A percentile compares a stretch with the other conserved stretches of the same genome.
Conservation (phyloP, 2,113 vertebrate species). For the Argyrosomus japonicus region DNA sequence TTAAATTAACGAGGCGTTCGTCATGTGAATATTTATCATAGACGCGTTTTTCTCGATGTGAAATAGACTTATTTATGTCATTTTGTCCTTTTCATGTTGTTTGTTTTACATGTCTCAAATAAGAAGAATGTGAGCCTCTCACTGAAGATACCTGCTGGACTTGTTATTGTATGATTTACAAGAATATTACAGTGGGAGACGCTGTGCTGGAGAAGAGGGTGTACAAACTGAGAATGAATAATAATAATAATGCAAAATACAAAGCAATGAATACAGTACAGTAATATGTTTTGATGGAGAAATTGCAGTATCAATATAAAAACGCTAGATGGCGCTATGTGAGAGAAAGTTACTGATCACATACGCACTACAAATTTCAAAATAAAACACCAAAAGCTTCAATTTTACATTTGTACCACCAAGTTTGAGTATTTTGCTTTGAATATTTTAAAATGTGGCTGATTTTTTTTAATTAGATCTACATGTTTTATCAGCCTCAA, state of each 20-base stretch:
- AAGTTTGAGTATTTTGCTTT: not conserved
- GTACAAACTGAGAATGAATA: not conserved
- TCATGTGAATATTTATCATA: slow-evolving; percentile 28
- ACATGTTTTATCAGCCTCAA: not conserved
- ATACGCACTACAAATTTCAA: slow-evolving; percentile 17
- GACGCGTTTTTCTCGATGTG: not conserved
- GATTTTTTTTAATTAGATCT: not conserved
- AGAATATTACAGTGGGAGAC: not conserved
- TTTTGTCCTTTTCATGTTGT: not conserved
- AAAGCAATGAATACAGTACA: not conserved
- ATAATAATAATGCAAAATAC: not conserved
- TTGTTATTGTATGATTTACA: not conserved
- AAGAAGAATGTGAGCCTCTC: not conserved
- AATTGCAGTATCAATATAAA: slow-evolving; percentile 7
- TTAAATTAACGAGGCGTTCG: slow-evolving; percentile 45
- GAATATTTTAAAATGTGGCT: not conserved
- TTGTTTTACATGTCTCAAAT: slow-evolving; percentile 11
- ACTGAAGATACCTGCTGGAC: not conserved
- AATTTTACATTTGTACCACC: not conserved
- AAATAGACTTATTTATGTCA: slow-evolving; percentile 9
- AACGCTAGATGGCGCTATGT: slow-evolving; percentile 69
- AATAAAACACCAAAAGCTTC: not conserved
- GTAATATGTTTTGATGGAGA: not conserved
- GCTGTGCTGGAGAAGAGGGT: not conserved
- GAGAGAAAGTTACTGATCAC: slow-evolving; percentile 34